These are phyloP conservation scores for Hydrozoanthus gracilis DNA, from an alignment of 92 coral and sea anemone species.

Conservation along the genomic window DNA sequence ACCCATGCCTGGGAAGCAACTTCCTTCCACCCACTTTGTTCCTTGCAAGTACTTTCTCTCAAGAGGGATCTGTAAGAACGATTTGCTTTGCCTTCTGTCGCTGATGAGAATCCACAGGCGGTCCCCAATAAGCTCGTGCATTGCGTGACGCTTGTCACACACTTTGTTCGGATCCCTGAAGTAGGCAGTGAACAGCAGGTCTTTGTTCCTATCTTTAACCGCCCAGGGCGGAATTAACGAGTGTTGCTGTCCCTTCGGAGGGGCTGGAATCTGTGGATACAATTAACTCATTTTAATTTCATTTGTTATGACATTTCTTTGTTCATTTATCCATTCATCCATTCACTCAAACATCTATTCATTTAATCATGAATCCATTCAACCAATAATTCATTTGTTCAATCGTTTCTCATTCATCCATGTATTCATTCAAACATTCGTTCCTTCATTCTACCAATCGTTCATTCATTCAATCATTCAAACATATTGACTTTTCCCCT, in stretches of 20 bases:
- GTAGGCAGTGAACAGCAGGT: conserved; percentile 48
- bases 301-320: background rate
- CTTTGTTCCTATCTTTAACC: background rate
- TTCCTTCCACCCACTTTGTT: conserved; percentile 55
- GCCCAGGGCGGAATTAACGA: conserved; percentile 33
- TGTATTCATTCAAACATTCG: no score
- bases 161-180: conserved; percentile 45
- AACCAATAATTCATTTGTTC: no score
- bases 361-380: no score
- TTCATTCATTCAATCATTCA: no score
- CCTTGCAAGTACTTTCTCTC: conserved; percentile 22
- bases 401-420: no score
- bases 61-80: conserved; percentile 25
- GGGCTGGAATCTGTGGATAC: conserved; percentile 8
- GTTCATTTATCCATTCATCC: background rate
- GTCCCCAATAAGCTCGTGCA: conserved; percentile 10
- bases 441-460: no score
- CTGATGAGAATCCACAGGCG: conserved; percentile 41
- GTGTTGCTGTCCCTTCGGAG: background rate
- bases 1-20: conserved; percentile 54
- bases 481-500: no score
- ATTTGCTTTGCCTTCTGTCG: background rate
- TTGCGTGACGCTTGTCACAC: conserved; percentile 2
- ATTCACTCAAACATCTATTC: no score
- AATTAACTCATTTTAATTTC: background rate